Conservation (phyloP, 2,113 vertebrate genomes). For the Ranitomeya imitator region DNA sequence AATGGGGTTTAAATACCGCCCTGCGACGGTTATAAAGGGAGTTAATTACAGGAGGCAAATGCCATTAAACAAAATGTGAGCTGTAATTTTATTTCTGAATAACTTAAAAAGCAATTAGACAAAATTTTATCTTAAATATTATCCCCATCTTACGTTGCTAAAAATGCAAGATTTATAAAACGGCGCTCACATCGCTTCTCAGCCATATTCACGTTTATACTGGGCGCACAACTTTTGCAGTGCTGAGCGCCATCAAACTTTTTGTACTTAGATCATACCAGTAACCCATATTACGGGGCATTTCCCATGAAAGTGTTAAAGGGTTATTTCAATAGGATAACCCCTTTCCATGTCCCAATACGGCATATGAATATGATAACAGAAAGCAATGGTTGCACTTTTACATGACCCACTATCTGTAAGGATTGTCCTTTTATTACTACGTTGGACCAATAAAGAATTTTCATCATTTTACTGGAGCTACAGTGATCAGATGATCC, state of each 20-base stretch:
- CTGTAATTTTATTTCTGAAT: conserved; percentile 22
- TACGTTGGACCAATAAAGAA: too few relatives aligned
- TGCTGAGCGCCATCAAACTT: neutral
- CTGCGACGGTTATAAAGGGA: neutral
- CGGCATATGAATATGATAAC: too few relatives aligned
- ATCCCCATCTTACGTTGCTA: neutral
- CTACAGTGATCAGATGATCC: too few relatives aligned
- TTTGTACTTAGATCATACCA: neutral
- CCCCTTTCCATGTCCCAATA: too few relatives aligned
- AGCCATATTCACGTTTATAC: neutral
- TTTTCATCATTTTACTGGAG: too few relatives aligned
- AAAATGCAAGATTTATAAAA: neutral
- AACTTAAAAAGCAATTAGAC: conserved; percentile 11
- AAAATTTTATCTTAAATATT: conserved; percentile 12
- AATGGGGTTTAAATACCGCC: conserved; percentile 30
- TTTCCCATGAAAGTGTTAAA: too few relatives aligned
- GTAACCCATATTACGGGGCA: neutral
- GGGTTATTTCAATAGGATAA: too few relatives aligned
- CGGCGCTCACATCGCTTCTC: neutral
- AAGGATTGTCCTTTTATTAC: too few relatives aligned
- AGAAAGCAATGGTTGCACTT: too few relatives aligned
- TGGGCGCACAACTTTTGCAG: neutral
- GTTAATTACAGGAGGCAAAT: conserved; percentile 20
- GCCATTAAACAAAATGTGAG: conserved; percentile 6
- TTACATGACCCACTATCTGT: too few relatives aligned